Evolutionary conservation across 1,140 invertebrate species (phyloP).

Genomic region (Vanessa tameamea): DNA sequence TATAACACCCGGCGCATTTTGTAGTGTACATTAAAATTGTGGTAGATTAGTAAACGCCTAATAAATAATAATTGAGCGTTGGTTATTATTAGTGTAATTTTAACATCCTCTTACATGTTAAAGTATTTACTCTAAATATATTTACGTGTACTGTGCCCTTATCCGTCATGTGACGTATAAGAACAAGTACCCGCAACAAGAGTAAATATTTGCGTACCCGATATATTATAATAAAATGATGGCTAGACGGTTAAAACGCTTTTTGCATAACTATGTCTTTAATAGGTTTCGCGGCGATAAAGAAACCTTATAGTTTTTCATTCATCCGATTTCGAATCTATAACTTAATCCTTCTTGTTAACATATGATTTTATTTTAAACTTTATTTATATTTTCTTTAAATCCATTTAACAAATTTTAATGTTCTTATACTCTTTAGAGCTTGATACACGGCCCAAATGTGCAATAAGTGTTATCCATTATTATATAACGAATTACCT

Average conservation of each 20-base stretch:
- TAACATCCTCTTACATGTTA: not conserved
- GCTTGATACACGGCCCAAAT: too few relatives aligned
- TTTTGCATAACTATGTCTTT: slow-evolving; percentile 18
- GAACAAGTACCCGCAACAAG: not conserved
- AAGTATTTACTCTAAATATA: not conserved
- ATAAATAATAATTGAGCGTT: not conserved
- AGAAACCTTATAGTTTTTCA: slow-evolving; percentile 13
- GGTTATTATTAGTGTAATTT: not conserved
- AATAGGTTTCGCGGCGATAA: slow-evolving; percentile 17
- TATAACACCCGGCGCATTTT: not conserved
- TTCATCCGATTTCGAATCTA: not conserved
- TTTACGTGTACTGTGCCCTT: not conserved
- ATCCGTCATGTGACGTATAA: not conserved
- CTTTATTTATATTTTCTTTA: too few relatives aligned
- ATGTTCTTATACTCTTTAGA: too few relatives aligned
- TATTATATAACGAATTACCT: too few relatives aligned
- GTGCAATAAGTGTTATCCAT: too few relatives aligned
- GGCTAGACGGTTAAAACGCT: not conserved
- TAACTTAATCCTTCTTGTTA: too few relatives aligned
- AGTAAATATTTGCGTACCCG: not conserved
- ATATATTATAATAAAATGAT: slow-evolving; percentile 10
- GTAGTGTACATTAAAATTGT: not conserved
- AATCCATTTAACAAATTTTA: too few relatives aligned
- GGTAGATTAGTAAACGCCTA: not conserved
- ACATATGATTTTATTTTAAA: too few relatives aligned